These are phyloP conservation scores for Rhyzopertha dominica DNA, from an alignment of 1,140 invertebrate species.

Conservation along the genomic window DNA sequence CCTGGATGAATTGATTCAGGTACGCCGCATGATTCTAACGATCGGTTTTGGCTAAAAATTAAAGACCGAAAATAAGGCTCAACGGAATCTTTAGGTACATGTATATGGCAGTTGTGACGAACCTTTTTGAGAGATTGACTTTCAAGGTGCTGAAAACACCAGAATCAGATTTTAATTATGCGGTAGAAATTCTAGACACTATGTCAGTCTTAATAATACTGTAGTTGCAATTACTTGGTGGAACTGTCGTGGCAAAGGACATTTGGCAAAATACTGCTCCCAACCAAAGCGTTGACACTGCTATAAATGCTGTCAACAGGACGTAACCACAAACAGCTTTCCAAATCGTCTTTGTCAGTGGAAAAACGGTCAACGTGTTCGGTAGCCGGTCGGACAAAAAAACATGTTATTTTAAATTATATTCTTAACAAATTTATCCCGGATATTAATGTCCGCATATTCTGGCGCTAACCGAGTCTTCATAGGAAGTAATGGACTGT, in stretches of 20 bases:
- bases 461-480: too few relatives aligned
- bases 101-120: conserved; percentile 1
- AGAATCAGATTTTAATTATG: background rate
- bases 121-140: conserved; percentile 1
- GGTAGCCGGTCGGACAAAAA: background rate
- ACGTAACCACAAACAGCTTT: background rate
- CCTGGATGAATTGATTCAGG: background rate
- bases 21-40: too few relatives aligned
- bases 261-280: background rate
- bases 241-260: background rate
- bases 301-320: background rate
- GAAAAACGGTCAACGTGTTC: conserved; percentile 5
- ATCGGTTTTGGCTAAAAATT: too few relatives aligned
- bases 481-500: too few relatives aligned
- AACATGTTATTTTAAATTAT: too few relatives aligned
- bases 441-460: too few relatives aligned
- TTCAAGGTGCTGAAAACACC: background rate
- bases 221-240: background rate
- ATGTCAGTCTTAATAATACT: background rate
- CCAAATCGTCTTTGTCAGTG: background rate
- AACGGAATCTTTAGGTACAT: background rate
- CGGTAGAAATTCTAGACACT: background rate
- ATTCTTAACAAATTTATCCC: too few relatives aligned
- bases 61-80: too few relatives aligned
- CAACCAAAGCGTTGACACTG: background rate